A percentile compares a stretch with the other conserved stretches of the same genome.
Conservation (phyloP, 1,140 invertebrate species). For the Drosophila oshimai region DNA sequence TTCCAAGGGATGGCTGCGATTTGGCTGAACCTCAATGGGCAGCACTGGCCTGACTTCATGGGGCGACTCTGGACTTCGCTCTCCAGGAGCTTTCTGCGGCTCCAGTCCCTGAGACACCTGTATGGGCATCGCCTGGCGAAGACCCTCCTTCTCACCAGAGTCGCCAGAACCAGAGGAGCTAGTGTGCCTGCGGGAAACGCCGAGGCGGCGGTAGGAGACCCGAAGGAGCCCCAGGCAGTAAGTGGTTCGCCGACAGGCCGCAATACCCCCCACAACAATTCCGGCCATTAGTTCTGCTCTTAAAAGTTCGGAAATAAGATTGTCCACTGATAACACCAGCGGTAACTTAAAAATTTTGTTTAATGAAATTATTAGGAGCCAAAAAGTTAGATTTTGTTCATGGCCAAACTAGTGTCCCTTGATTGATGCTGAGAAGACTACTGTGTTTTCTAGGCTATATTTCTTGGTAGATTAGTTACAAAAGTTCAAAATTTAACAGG, state of each 20-base stretch:
- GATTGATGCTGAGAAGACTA: slow-evolving; percentile 1
- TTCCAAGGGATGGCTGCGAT: background rate
- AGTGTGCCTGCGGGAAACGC: background rate
- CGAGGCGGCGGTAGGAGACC: background rate
- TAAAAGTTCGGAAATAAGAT: background rate
- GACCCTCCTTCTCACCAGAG: background rate
- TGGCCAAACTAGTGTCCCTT: background rate
- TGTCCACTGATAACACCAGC: background rate
- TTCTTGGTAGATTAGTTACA: background rate
- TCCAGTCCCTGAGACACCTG: background rate
- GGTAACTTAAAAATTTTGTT: slow-evolving; percentile 15
- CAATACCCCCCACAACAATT: slow-evolving; percentile 2
- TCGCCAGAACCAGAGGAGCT: background rate
- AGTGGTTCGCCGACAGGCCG: slow-evolving; percentile 5
- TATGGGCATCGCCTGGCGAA: background rate
- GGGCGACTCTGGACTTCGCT: slow-evolving; percentile 18
- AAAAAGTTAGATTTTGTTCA: slow-evolving; percentile 16
- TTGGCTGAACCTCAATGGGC: slow-evolving; percentile 2
- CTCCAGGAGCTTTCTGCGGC: slow-evolving; percentile 1
- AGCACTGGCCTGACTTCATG: slow-evolving; percentile 19
- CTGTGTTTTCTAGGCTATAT: slow-evolving; percentile 18
- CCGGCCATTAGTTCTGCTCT: slow-evolving; percentile 5
- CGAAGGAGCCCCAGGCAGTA: background rate
- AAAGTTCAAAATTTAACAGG: slow-evolving; percentile 51
- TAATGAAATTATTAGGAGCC: background rate